Evolutionary conservation across 2,113 vertebrate species (phyloP), one percentile per base, ranked within the genome.

Genomic region (Archilochus colubris): DNA sequence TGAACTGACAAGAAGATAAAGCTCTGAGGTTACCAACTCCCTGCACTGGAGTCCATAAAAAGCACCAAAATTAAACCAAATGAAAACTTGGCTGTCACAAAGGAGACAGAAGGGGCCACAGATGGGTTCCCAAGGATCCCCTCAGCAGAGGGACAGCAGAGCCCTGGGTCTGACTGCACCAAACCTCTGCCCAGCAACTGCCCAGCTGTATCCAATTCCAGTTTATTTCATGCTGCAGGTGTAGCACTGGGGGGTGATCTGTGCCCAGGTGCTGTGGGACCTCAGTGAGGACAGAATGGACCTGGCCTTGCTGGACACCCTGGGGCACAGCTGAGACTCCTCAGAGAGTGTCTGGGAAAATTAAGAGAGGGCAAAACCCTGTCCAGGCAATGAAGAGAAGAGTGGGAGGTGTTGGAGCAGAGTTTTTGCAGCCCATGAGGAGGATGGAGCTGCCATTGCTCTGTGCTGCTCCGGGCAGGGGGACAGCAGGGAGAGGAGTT

Each of bases 381-480:
- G 1, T 2, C 12, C 0, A 12, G 18, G 7, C 0, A 10, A 31
- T 17, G 51, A 16, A 33, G 33, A 3, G 2, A 18, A 1, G 0
- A 7, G 14, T 17, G 38, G 38, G 86, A 28, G 44, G 31, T 33
- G 28, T 1, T 33, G 36, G 27, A 4, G 51, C 1, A 24, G 54
- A 11, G 12, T 3, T 3, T 3, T 1, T 46, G 21, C 7, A 54
- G 28, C 3, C 2, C 3, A 3, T 11, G 36, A 19, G 33, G 7
- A 17, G 53, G 2, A 48, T 25, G 36, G 18, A 55, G 13, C 2
- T 2, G 36, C 11, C 6, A 2, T 10, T 8, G 5, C 6, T 2
- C 9, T 28, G 43, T 3, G 21, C 18, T 31, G 28, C 21, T 12
- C 9, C 11, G 22, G 40, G 27, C 7, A 31, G 10, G 50, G 21